Evolutionary conservation across 1,140 invertebrate species (phyloP).

Genomic region (Drosophila micromelanica): DNA sequence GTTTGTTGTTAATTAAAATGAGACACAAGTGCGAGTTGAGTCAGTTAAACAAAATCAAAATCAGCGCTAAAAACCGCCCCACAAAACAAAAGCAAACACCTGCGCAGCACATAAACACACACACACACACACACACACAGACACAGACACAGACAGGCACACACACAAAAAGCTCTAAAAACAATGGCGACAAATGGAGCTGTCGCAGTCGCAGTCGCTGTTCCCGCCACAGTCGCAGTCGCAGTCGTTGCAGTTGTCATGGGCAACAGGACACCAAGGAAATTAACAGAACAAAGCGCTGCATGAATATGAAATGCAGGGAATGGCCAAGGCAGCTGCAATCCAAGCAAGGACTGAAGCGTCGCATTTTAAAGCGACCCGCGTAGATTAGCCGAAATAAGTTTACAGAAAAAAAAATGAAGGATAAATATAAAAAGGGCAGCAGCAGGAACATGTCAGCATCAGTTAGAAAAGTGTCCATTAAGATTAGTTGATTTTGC

Average conservation of each 20-base stretch:
- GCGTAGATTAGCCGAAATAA: slow-evolving; percentile 39
- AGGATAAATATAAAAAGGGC: slow-evolving; percentile 18
- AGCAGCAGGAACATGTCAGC: slow-evolving; percentile 56
- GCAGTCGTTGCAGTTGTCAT: slow-evolving; percentile 41
- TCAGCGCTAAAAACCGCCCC: slow-evolving; percentile 78
- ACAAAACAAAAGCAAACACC: slow-evolving; percentile 72
- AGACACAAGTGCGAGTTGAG: slow-evolving; percentile 66
- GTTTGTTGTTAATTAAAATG: slow-evolving; percentile 82
- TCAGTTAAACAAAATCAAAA: slow-evolving; percentile 60
- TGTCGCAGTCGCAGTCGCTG: slow-evolving; percentile 42
- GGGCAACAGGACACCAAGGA: slow-evolving; percentile 77
- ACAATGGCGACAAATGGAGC: slow-evolving; percentile 76
- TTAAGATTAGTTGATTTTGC: slow-evolving; percentile 81
- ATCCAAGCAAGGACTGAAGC: slow-evolving; percentile 6
- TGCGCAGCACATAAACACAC: slow-evolving; percentile 34
- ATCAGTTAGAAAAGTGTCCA: slow-evolving; percentile 74
- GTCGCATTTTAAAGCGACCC: slow-evolving; percentile 33
- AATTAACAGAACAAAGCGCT: slow-evolving; percentile 72
- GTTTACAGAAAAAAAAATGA: not conserved
- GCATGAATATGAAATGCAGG: slow-evolving; percentile 50
- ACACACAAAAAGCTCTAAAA: slow-evolving; percentile 46
- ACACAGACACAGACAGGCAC: slow-evolving; percentile 25
- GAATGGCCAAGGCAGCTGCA: slow-evolving; percentile 15
- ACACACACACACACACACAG: slow-evolving; percentile 13
- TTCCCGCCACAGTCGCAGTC: slow-evolving; percentile 13